phyloP scores from a whole-genome alignment of 2,888 invertebrate species.

The Aporophyla nigra region DNA sequence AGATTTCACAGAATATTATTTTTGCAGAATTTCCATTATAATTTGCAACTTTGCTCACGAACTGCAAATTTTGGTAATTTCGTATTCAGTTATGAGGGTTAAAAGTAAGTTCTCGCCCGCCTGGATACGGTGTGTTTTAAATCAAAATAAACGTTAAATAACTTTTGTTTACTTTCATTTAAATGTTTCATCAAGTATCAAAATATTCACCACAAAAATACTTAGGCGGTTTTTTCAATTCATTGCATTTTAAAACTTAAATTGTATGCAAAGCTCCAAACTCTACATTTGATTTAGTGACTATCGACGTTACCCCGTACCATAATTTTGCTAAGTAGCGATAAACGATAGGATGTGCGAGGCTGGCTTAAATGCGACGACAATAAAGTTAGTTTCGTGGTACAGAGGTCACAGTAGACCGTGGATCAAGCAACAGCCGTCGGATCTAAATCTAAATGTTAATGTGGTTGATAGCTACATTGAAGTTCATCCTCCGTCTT shows the following conservation, averaged over 20 bases:
- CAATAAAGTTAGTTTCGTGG: constrained; percentile 31
- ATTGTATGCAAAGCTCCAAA: constrained; percentile 26
- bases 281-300: constrained; percentile 42
- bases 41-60: constrained; percentile 51
- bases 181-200: constrained; percentile 3
- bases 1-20: constrained; percentile 39
- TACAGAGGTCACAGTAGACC: constrained; percentile 61
- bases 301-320: constrained; percentile 37
- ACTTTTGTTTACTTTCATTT: constrained; percentile 16
- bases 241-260: constrained; percentile 36
- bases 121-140: constrained; percentile 32
- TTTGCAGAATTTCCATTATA: constrained; percentile 45
- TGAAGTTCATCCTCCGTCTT: constrained; percentile 35
- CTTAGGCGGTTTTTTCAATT: neutral
- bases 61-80: constrained; percentile 57
- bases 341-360: constrained; percentile 22
- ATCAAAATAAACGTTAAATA: constrained; percentile 17
- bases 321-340: constrained; percentile 14
- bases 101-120: constrained; percentile 47
- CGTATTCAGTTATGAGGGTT: constrained; percentile 56
- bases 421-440: constrained; percentile 66
- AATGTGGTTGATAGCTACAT: constrained; percentile 57
- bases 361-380: constrained; percentile 6
- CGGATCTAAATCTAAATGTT: constrained; percentile 69
- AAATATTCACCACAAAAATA: constrained; percentile 3